A percentile compares a stretch with the other conserved stretches of the same genome.
Conservation (phyloP, 2,113 vertebrate genomes). For the Struthio camelus region DNA sequence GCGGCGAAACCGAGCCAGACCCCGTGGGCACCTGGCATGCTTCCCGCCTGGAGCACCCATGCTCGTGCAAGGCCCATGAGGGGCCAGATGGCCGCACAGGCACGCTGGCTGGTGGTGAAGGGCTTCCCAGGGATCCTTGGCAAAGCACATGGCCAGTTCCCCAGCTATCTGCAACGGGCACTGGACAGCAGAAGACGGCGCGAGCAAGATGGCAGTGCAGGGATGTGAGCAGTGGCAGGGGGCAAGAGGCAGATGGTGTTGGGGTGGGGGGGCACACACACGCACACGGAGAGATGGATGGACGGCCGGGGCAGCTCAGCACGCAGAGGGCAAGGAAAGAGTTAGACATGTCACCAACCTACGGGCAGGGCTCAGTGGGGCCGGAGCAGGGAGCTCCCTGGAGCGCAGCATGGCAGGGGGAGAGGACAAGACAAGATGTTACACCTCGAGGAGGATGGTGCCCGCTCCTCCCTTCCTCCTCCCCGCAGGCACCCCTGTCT, state of each 20-base stretch:
- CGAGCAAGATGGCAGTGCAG: accelerated
- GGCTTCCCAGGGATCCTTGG: neutral
- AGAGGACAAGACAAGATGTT: conserved; percentile 37
- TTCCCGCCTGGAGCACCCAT: neutral
- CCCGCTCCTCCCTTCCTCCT: neutral
- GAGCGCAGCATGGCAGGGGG: neutral
- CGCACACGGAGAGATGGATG: neutral
- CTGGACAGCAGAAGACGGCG: accelerated
- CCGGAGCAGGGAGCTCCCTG: conserved; percentile 37
- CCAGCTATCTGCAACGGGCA: neutral
- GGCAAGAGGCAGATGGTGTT: neutral
- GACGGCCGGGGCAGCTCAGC: neutral
- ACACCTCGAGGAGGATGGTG: neutral
- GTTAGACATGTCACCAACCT: conserved; percentile 64
- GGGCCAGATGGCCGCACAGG: neutral
- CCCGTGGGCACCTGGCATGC: neutral
- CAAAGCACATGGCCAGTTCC: neutral
- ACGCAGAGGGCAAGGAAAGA: conserved; percentile 9
- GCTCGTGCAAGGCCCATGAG: accelerated
- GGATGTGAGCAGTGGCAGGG: accelerated
- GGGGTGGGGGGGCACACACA: neutral
- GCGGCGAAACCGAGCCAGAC: neutral
- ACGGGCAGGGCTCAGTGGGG: conserved; percentile 24
- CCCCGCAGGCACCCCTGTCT: neutral
- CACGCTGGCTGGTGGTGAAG: accelerated